These are phyloP conservation scores for Amblyteles armatorius DNA, from an alignment of 2,888 invertebrate genomes.

Conservation along the genomic window DNA sequence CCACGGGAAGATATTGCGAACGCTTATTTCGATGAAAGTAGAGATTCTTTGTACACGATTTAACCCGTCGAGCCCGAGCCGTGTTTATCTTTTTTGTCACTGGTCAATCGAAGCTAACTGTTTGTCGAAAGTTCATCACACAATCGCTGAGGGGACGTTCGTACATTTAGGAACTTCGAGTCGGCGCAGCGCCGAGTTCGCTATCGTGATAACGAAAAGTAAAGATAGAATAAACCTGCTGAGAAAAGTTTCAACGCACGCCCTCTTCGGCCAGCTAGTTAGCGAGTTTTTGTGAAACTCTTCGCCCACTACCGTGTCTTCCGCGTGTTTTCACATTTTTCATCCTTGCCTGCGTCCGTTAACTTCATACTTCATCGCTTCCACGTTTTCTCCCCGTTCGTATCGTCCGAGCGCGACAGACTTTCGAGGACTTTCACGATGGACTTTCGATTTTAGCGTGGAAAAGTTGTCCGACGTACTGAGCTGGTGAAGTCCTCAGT, in stretches of 20 bases:
- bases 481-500: conserved; percentile 50
- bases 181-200: not conserved
- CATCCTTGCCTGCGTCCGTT: conserved; percentile 44
- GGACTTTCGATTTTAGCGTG: conserved; percentile 4
- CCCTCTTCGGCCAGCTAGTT: not conserved
- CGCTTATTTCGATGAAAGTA: not conserved
- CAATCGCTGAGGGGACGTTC: not conserved
- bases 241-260: conserved; percentile 22
- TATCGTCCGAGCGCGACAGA: conserved; percentile 59
- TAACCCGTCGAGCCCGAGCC: not conserved
- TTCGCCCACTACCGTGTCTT: not conserved
- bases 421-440: conserved; percentile 40
- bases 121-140: not conserved
- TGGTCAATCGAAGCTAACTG: not conserved
- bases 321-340: conserved; percentile 32
- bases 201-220: not conserved
- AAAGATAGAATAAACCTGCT: not conserved
- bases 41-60: not conserved
- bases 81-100: not conserved
- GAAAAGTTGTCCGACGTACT: conserved; percentile 67
- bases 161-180: not conserved
- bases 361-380: conserved; percentile 37
- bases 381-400: conserved; percentile 11
- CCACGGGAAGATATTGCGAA: too few relatives aligned
- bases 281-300: not conserved